These are phyloP conservation scores for Calliopum simillimum DNA, from an alignment of 2,888 invertebrate genomes.

Conservation along the genomic window DNA sequence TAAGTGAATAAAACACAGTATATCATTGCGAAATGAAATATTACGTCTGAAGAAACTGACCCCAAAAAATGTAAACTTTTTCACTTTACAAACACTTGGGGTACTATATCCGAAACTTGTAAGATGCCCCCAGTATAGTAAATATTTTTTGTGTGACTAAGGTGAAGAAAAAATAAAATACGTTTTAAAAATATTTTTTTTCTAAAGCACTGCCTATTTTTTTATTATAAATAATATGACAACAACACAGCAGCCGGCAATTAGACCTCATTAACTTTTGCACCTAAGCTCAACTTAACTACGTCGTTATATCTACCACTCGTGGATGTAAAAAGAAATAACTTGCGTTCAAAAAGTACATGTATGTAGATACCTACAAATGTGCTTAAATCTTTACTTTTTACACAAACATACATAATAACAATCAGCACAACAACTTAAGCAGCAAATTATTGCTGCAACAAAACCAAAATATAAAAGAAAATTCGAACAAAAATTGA, in stretches of 20 bases:
- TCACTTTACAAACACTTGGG: too few relatives aligned
- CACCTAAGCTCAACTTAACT: neutral
- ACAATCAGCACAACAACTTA: neutral
- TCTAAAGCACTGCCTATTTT: too few relatives aligned
- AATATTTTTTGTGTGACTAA: too few relatives aligned
- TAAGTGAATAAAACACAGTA: too few relatives aligned
- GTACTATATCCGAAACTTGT: too few relatives aligned
- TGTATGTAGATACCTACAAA: neutral
- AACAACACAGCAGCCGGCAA: conserved; percentile 1
- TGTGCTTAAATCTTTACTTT: neutral
- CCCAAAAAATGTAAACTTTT: too few relatives aligned
- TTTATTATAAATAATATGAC: too few relatives aligned
- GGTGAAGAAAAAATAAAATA: too few relatives aligned
- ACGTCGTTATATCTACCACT: neutral
- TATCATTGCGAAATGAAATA: too few relatives aligned
- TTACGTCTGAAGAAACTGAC: too few relatives aligned
- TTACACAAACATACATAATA: neutral
- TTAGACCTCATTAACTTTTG: conserved; percentile 31
- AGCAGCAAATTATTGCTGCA: neutral
- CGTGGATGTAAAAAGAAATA: conserved; percentile 8
- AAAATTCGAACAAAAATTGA: conserved; percentile 8
- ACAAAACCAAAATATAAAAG: neutral
- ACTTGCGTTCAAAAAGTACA: neutral
- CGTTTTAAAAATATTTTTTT: too few relatives aligned
- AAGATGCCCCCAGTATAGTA: too few relatives aligned